Base-by-base conservation (phyloP, 2,797 vertebrate species). In the Malurus leucopterus region DNA sequence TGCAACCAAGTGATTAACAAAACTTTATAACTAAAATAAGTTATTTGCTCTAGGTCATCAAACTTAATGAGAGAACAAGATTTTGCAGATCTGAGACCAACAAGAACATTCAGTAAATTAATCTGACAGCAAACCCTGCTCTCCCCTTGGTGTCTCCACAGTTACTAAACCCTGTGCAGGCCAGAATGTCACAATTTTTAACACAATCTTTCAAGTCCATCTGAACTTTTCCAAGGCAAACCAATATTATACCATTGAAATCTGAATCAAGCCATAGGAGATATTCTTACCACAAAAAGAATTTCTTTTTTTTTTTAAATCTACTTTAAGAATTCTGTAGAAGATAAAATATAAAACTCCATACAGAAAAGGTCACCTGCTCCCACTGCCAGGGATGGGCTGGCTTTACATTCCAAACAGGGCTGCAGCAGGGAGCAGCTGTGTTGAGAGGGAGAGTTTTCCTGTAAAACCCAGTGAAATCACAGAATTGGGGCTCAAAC, bases 81-180 rank as follows among this genome's bases (percentile, higher is more conserved):
- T 76, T 95, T 92, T 90, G 71, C 62, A 93, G 71, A 75, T 88
- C 61, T 57, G 81, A 95, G 53, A 84, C 58, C 70, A 93, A 75
- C 24, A 88, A 10, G 51, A 86, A 76, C 36, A 61, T 44, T 80
- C 63, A 73, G 54, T n/a, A 78, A 90, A 85, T 54, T 53, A 80
- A 89, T 38, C 65, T 1, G 1, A 51, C 32, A 82, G 41, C 69
- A 70, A 88, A 79, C 61, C 51, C 70, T 44, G 46, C 68, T 91
- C 68, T 91, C 80, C 71, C 84, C 89, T 90, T 84, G 68, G 84
- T 89, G 55, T 57, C 89, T 77, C 81, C 50, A 62, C 67, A 78
- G 69, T 84, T 74, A 65, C 67, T 47, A 78, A 81, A 34, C 83
- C 90, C 68, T 38, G 18, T 63, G 58, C 70, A 92, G 90, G 76